These are phyloP conservation scores for Baryphthengus martii DNA, from an alignment of 2,113 vertebrate species.

Conservation along the genomic window DNA sequence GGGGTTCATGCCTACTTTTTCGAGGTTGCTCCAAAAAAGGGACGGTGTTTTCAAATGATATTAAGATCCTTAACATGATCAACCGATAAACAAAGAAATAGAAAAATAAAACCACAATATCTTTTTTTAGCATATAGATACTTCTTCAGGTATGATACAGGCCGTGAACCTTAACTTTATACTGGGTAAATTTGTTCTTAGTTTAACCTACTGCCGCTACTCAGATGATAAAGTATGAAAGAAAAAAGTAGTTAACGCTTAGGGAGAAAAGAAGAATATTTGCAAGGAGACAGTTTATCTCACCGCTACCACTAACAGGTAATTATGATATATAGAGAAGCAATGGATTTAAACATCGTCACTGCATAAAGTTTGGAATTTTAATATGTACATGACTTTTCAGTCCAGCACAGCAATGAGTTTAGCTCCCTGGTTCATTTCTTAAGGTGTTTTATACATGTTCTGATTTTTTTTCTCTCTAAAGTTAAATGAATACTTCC, in stretches of 20 bases:
- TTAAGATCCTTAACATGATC: neutral
- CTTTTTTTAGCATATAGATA: neutral
- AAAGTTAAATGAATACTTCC: neutral
- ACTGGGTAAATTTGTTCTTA: neutral
- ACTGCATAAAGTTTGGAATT: neutral
- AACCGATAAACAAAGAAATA: neutral
- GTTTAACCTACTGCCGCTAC: neutral
- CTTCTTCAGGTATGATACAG: neutral
- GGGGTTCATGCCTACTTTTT: neutral
- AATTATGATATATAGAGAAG: neutral
- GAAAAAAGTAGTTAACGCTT: neutral
- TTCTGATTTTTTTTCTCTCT: neutral
- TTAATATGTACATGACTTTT: neutral
- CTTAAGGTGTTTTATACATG: neutral
- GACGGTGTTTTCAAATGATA: neutral
- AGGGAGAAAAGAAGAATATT: neutral
- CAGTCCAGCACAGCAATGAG: neutral
- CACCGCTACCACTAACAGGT: neutral
- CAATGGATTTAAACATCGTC: neutral
- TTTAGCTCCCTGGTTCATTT: neutral
- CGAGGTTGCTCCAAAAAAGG: accelerated
- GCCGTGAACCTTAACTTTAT: neutral
- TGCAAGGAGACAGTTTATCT: neutral
- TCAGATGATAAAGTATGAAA: neutral
- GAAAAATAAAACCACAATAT: neutral